Evolutionary conservation across 1,140 invertebrate species (phyloP).

Genomic region (Spodoptera litura): DNA sequence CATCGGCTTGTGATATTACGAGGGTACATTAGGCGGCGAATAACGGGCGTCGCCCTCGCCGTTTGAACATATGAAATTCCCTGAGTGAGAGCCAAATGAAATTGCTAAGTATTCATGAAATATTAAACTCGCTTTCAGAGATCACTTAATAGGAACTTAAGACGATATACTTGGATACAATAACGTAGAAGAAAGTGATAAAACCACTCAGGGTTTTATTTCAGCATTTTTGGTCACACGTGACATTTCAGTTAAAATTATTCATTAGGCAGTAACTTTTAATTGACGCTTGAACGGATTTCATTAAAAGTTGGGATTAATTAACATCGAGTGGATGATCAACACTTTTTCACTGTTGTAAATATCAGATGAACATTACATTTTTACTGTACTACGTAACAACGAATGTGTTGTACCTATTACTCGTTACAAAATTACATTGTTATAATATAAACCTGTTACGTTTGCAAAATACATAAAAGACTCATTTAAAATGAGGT

Average conservation of each 20-base stretch:
- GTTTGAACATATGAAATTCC: conserved; percentile 41
- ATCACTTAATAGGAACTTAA: conserved; percentile 27
- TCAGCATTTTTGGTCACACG: background rate
- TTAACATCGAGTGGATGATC: background rate
- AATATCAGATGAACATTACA: background rate
- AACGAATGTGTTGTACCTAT: background rate
- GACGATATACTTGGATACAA: conserved; percentile 6
- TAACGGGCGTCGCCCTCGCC: conserved; percentile 24
- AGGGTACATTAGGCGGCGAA: conserved; percentile 26
- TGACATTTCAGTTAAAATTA: background rate
- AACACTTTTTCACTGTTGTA: background rate
- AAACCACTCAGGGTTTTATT: background rate
- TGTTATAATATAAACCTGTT: too few species aligned
- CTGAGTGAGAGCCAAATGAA: conserved; percentile 36
- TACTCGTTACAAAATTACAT: too few species aligned
- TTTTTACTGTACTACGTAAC: background rate
- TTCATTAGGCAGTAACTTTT: background rate
- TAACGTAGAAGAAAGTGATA: background rate
- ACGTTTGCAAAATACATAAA: too few species aligned
- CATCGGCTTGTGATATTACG: conserved; percentile 21
- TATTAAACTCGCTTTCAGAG: conserved; percentile 25
- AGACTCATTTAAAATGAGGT: too few species aligned
- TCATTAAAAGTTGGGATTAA: background rate
- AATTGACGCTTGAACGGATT: background rate
- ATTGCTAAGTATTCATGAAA: conserved; percentile 43